Conservation (phyloP, 2,797 vertebrate species). For the Brachyalestes nurse region DNA sequence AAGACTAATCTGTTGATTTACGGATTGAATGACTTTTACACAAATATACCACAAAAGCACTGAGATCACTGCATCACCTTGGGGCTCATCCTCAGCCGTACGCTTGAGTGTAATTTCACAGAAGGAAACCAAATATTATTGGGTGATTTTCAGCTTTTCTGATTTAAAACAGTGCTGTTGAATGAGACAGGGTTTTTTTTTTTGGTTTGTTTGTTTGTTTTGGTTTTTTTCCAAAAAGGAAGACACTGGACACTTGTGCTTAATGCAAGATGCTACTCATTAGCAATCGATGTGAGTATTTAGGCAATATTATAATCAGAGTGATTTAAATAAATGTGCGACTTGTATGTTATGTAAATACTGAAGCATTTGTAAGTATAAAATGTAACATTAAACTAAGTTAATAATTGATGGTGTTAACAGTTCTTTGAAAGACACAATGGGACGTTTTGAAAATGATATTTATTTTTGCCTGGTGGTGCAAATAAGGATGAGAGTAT, state of each 20-base stretch:
- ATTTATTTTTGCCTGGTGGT: neutral
- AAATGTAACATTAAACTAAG: slow-evolving; percentile 69
- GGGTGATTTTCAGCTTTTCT: slow-evolving; percentile 19
- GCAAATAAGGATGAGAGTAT: neutral
- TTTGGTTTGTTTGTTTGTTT: slow-evolving; percentile 18
- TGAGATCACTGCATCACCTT: slow-evolving; percentile 2
- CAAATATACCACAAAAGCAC: slow-evolving; percentile 6
- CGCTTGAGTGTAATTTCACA: slow-evolving; percentile 19
- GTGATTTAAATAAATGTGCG: slow-evolving; percentile 34
- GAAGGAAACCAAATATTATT: slow-evolving; percentile 49
- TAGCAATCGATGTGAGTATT: slow-evolving; percentile 34
- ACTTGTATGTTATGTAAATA: slow-evolving; percentile 75
- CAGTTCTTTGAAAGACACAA: neutral
- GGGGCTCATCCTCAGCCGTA: slow-evolving; percentile 20
- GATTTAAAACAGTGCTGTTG: slow-evolving; percentile 26
- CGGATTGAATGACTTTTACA: slow-evolving; percentile 23
- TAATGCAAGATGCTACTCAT: slow-evolving; percentile 36
- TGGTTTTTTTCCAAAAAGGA: slow-evolving; percentile 39
- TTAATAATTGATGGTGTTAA: slow-evolving; percentile 28
- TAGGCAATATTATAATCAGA: slow-evolving; percentile 41
- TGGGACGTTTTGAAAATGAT: neutral
- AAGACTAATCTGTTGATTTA: slow-evolving; percentile 39
- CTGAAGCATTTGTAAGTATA: slow-evolving; percentile 65
- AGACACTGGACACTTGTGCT: slow-evolving; percentile 66
- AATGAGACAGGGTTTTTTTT: slow-evolving; percentile 19